A percentile compares a stretch with the other conserved stretches of the same genome.
These are phyloP conservation scores for Camponotus floridanus DNA, from an alignment of 1,140 invertebrate species.

Conservation along the genomic window DNA sequence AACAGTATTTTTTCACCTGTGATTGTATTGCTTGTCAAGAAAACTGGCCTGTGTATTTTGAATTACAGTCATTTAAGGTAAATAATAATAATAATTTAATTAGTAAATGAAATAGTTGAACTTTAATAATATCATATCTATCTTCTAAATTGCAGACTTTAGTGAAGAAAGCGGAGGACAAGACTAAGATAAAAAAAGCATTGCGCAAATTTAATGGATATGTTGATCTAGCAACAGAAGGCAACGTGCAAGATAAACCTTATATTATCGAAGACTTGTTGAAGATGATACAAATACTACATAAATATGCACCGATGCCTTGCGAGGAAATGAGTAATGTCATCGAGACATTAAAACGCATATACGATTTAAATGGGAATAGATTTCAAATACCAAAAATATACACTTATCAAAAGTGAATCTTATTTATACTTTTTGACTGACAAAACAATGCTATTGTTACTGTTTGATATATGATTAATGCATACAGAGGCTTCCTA, in stretches of 20 bases:
- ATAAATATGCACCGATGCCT: slow-evolving; percentile 72
- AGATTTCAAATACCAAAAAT: slow-evolving; percentile 70
- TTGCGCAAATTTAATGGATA: slow-evolving; percentile 70
- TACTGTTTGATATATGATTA: not conserved
- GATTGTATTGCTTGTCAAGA: slow-evolving; percentile 91
- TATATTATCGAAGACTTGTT: slow-evolving; percentile 75
- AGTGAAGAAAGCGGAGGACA: not conserved
- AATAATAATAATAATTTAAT: slow-evolving; percentile 27
- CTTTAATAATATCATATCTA: slow-evolving; percentile 11
- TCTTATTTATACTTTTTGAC: not conserved
- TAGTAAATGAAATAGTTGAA: not conserved
- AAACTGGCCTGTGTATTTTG: slow-evolving; percentile 89
- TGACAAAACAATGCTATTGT: slow-evolving; percentile 17
- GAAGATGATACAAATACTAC: slow-evolving; percentile 75
- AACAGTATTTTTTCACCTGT: slow-evolving; percentile 89
- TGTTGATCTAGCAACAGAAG: slow-evolving; percentile 53
- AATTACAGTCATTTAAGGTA: slow-evolving; percentile 70
- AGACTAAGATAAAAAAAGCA: slow-evolving; percentile 39
- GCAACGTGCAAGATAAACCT: slow-evolving; percentile 67
- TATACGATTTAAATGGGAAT: slow-evolving; percentile 75
- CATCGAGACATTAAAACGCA: slow-evolving; percentile 76
- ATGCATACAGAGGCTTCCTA: not conserved
- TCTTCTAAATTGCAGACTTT: slow-evolving; percentile 36
- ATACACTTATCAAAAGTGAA: not conserved
- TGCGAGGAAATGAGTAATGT: slow-evolving; percentile 73